Percentiles rank a stretch among this genome's conserved stretches.
phyloP scores from a whole-genome alignment of 2,888 invertebrate species.

The Linyphia triangularis region DNA sequence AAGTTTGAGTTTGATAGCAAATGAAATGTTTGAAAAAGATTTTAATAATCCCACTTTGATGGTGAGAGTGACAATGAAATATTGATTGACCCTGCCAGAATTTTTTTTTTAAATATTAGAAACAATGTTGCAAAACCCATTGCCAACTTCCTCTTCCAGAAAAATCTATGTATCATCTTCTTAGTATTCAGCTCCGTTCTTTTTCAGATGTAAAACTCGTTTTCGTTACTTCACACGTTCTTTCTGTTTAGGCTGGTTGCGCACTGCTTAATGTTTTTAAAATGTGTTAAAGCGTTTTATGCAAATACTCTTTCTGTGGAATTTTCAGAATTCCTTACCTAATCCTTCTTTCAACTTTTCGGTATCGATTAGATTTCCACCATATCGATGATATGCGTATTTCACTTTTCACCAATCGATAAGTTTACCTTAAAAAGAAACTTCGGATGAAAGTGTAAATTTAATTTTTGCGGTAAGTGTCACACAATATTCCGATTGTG shows the following conservation, averaged over 20 bases:
- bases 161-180: too few relatives aligned
- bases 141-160: neutral
- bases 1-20: too few relatives aligned
- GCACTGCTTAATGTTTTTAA: slow-evolving; percentile 35
- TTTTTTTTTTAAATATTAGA: too few relatives aligned
- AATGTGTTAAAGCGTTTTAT: slow-evolving; percentile 63
- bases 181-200: neutral
- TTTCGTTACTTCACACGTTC: neutral
- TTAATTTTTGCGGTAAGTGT: too few relatives aligned
- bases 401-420: too few relatives aligned
- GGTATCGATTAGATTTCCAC: slow-evolving; percentile 53
- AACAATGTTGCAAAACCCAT: slow-evolving; percentile 31
- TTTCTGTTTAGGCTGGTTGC: neutral
- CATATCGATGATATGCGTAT: slow-evolving; percentile 37
- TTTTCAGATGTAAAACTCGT: neutral
- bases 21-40: too few relatives aligned
- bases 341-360: neutral
- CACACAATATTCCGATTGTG: too few relatives aligned
- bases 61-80: too few relatives aligned
- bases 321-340: slow-evolving; percentile 7
- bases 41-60: too few relatives aligned
- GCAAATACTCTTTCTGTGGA: slow-evolving; percentile 38
- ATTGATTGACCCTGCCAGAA: too few relatives aligned
- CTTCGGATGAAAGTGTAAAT: too few relatives aligned
- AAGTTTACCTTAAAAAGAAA: too few relatives aligned